Evolutionary conservation across 2,888 invertebrate genomes (phyloP).

Genomic region (Xanthia icteritia): DNA sequence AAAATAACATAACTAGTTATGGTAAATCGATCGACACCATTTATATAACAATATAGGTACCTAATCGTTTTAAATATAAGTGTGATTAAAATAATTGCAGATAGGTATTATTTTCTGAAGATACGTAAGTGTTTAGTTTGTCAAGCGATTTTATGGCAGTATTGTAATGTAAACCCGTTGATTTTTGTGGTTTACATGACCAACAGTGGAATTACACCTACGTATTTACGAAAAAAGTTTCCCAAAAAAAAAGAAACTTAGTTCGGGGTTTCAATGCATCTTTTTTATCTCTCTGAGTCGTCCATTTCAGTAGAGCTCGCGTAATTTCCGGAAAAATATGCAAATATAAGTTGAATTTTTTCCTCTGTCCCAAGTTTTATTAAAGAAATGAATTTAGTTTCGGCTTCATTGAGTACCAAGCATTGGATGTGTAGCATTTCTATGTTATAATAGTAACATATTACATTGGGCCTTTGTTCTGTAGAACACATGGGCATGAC

Average conservation of each 20-base stretch:
- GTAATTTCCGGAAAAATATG: neutral
- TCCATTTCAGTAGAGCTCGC: neutral
- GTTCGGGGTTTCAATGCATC: neutral
- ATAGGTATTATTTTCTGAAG: slow-evolving; percentile 3
- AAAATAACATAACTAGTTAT: slow-evolving; percentile 26
- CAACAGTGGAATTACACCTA: neutral
- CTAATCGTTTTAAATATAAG: slow-evolving; percentile 6
- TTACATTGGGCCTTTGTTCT: neutral
- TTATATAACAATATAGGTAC: slow-evolving; percentile 22
- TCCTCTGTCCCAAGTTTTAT: neutral
- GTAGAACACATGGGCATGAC: neutral
- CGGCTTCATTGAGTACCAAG: neutral
- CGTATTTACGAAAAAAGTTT: neutral
- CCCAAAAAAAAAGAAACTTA: neutral
- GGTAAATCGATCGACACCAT: slow-evolving; percentile 26
- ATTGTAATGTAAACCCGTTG: neutral
- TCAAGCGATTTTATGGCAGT: slow-evolving; percentile 5
- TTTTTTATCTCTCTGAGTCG: neutral
- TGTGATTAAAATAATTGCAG: slow-evolving; percentile 34
- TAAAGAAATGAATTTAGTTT: neutral
- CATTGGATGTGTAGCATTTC: neutral
- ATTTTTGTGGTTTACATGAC: neutral
- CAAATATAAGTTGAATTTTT: neutral
- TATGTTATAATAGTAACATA: neutral
- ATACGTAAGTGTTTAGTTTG: slow-evolving; percentile 8